Evolutionary conservation across 2,797 vertebrate genomes (phyloP).

Genomic region (Parotocinclus haroldoi): DNA sequence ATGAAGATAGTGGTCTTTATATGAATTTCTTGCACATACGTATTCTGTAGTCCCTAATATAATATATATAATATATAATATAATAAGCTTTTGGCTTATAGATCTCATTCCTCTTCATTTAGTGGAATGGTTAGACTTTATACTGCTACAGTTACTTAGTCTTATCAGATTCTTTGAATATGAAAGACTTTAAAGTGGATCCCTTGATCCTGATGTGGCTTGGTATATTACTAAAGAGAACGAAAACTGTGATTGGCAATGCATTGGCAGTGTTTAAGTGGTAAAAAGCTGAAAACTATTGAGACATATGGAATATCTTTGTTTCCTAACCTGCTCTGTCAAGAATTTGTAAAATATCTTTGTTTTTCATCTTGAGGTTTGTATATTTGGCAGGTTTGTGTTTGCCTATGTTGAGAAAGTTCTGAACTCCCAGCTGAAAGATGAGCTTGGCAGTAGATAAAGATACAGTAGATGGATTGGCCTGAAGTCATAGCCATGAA

Average conservation of each 20-base stretch:
- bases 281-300: background rate
- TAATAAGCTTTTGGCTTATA: conserved; percentile 71
- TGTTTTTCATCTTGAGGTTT: conserved; percentile 64
- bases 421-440: background rate
- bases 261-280: too few relatives aligned
- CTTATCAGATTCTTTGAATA: conserved; percentile 60
- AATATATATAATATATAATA: too few relatives aligned
- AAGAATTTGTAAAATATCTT: conserved; percentile 38
- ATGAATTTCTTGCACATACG: conserved; percentile 63
- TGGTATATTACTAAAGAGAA: conserved; percentile 57
- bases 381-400: conserved; percentile 48
- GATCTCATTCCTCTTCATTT: conserved; percentile 55
- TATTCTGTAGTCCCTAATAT: conserved; percentile 69
- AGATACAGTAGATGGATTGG: background rate
- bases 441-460: background rate
- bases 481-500: background rate
- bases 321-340: conserved; percentile 44
- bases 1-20: conserved; percentile 40
- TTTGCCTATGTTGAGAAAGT: conserved; percentile 11
- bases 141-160: conserved; percentile 60
- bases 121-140: conserved; percentile 62
- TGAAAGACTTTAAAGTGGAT: conserved; percentile 63
- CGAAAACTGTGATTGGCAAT: conserved; percentile 62
- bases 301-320: conserved; percentile 9
- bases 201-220: conserved; percentile 50